Conservation (phyloP, 2,797 vertebrate genomes). For the Sarcoramphus papa region DNA sequence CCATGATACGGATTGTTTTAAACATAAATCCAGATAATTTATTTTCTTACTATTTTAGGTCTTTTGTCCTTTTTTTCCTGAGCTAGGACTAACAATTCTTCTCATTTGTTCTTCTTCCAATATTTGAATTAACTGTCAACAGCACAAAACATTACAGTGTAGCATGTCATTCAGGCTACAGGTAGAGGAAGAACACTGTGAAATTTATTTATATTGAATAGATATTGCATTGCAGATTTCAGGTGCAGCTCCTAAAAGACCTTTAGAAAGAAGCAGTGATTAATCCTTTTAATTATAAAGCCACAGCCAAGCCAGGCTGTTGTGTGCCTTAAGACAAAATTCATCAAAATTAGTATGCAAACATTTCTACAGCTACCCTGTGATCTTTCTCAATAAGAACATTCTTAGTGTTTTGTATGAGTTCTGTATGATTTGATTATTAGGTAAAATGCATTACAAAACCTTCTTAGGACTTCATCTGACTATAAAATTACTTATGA, state of each 20-base stretch:
- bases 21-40: background rate
- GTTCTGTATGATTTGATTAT: slow-evolving; percentile 37
- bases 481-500: slow-evolving; percentile 26
- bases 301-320: background rate
- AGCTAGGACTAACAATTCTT: background rate
- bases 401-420: background rate
- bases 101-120: background rate
- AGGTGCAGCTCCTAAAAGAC: background rate
- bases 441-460: slow-evolving; percentile 48
- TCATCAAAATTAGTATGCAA: background rate
- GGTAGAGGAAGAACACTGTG: background rate
- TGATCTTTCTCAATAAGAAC: background rate
- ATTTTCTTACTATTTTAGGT: background rate
- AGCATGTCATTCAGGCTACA: background rate
- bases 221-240: background rate
- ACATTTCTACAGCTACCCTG: background rate
- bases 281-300: background rate
- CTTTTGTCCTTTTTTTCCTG: background rate
- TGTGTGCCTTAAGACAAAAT: background rate
- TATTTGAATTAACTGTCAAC: background rate
- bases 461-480: slow-evolving; percentile 6
- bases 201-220: background rate
- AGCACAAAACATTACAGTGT: background rate
- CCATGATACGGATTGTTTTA: background rate
- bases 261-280: background rate